These are phyloP conservation scores for Sapayoa aenigma DNA, from an alignment of 2,113 vertebrate genomes.

Conservation along the genomic window DNA sequence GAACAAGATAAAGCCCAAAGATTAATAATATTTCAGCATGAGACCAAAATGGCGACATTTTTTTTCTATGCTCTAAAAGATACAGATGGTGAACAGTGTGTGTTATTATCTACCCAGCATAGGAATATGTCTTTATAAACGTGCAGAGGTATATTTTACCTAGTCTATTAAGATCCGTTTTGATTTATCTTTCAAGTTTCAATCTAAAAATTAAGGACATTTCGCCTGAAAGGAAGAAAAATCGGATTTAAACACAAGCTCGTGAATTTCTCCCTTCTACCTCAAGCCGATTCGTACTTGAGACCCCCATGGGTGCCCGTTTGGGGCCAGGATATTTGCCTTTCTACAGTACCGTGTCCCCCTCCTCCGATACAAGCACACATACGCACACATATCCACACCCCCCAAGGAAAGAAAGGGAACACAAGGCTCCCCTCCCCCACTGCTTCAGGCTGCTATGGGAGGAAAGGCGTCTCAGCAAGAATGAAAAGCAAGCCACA, in stretches of 20 bases:
- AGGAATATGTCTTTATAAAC: constrained; percentile 39
- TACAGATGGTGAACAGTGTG: constrained; percentile 52
- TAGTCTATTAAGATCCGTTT: constrained; percentile 38
- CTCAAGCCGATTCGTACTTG: neutral
- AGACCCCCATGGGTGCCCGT: neutral
- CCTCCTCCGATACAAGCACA: neutral
- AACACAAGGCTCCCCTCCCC: constrained; percentile 37
- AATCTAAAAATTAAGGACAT: constrained; percentile 33
- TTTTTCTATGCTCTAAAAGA: constrained; percentile 62
- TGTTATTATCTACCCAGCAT: constrained; percentile 29
- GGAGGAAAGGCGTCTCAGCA: constrained; percentile 11
- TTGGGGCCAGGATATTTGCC: neutral
- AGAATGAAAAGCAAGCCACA: neutral
- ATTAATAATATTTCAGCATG: constrained; percentile 72
- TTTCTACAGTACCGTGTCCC: neutral
- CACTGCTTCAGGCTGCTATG: neutral
- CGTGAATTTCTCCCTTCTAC: neutral
- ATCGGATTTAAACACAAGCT: neutral
- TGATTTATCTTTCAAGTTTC: constrained; percentile 45
- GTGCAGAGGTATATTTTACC: constrained; percentile 34
- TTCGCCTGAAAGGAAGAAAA: constrained; percentile 40
- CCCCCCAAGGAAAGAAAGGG: neutral
- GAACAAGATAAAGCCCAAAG: constrained; percentile 47
- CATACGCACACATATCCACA: neutral
- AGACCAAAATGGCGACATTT: constrained; percentile 77